These are phyloP conservation scores for Lasioglossum calceatum DNA, from an alignment of 2,888 invertebrate species.

Conservation along the genomic window DNA sequence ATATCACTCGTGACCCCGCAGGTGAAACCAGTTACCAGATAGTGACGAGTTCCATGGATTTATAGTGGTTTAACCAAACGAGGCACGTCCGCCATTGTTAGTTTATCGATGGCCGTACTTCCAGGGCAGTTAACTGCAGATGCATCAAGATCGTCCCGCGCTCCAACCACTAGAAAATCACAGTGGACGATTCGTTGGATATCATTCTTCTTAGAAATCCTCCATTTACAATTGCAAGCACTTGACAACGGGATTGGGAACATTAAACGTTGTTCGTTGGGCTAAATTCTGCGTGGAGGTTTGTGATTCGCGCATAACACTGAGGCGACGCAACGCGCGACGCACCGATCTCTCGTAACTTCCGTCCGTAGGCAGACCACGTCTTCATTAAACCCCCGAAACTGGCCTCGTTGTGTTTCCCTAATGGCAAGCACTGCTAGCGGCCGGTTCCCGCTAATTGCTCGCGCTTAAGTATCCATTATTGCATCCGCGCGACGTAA, in stretches of 20 bases:
- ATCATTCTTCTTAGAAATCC: not conserved
- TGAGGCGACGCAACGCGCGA: too few relatives aligned
- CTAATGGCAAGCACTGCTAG: constrained; percentile 38
- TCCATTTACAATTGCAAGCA: not conserved
- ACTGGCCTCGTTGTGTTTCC: constrained; percentile 39
- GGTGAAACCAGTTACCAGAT: constrained; percentile 63
- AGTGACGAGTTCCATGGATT: constrained; percentile 73
- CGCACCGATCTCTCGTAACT: not conserved
- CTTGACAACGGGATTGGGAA: not conserved
- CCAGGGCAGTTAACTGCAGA: constrained; percentile 30
- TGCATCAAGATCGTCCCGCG: not conserved
- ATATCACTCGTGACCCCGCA: constrained; percentile 62
- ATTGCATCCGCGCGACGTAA: constrained; percentile 53
- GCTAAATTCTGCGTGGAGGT: not conserved
- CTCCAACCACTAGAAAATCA: not conserved
- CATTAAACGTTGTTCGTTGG: not conserved
- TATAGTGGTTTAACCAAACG: constrained; percentile 70
- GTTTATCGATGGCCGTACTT: constrained; percentile 63
- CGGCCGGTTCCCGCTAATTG: constrained; percentile 44
- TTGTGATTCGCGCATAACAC: constrained; percentile 3
- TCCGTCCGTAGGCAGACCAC: not conserved
- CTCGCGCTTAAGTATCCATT: constrained; percentile 58
- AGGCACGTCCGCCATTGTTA: constrained; percentile 57
- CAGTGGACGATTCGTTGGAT: not conserved
- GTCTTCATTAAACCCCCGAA: constrained; percentile 38